These are phyloP conservation scores for Tetanocera ferruginea DNA, from an alignment of 2,888 invertebrate genomes.

Conservation along the genomic window DNA sequence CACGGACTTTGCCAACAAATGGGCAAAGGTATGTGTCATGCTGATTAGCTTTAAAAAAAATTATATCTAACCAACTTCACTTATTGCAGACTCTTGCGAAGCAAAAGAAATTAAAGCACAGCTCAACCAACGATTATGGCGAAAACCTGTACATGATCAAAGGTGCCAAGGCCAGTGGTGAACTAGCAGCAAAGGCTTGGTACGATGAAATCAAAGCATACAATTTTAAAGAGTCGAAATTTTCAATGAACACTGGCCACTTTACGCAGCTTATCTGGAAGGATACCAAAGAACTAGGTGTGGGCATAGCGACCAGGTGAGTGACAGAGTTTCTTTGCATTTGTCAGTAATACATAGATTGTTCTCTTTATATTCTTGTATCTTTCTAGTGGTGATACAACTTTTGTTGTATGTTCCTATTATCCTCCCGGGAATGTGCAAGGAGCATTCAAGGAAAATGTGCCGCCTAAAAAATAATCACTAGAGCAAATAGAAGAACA, in stretches of 20 bases:
- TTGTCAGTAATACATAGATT: background rate
- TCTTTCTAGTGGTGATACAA: constrained; percentile 73
- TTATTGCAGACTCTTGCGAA: constrained; percentile 55
- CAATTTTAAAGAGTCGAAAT: constrained; percentile 75
- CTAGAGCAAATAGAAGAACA: too few species aligned
- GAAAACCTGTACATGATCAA: constrained; percentile 87
- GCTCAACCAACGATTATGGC: constrained; percentile 83
- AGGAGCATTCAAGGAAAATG: constrained; percentile 81
- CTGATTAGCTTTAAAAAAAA: background rate
- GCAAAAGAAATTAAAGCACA: constrained; percentile 78
- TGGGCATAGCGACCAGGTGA: constrained; percentile 74
- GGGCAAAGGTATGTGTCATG: constrained; percentile 74
- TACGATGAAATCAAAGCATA: constrained; percentile 82
- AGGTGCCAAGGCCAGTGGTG: constrained; percentile 74
- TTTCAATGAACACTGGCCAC: constrained; percentile 80
- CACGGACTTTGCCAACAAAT: constrained; percentile 78
- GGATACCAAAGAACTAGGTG: constrained; percentile 80
- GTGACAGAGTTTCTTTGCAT: background rate
- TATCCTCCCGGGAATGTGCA: constrained; percentile 90
- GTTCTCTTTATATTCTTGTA: background rate
- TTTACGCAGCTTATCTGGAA: constrained; percentile 91
- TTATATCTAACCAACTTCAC: background rate
- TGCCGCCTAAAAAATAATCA: constrained; percentile 69
- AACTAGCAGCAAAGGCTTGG: constrained; percentile 73
- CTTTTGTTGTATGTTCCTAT: constrained; percentile 87